Evolutionary conservation across 2,888 invertebrate species (phyloP), one percentile per base, ranked within the genome.

Genomic region (Troides helena): DNA sequence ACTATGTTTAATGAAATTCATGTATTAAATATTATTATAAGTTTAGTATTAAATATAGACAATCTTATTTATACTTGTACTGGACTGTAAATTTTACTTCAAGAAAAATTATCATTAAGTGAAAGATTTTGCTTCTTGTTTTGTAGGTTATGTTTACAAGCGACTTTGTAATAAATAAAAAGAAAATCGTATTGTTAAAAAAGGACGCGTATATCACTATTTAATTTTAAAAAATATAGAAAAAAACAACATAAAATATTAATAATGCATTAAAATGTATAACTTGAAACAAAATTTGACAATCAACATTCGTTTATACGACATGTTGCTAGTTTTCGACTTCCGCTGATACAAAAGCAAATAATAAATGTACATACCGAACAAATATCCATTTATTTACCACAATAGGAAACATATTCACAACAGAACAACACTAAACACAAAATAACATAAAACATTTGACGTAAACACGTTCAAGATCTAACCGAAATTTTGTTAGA

Each of bases 61-160:
- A 53, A 53, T 7, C 18, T 7, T 5, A n/a, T 53, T 7, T n/a
- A n/a, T n/a, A 53, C 18, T n/a, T 12, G 18, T 53, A 18, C 3
- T n/a, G 7, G 7, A 53, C 18, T 53, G 53, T 12, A 5, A 7
- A 53, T 12, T n/a, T n/a, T 12, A 5, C 53, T n/a, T n/a, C n/a
- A 53, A 53, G 6, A n/a, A n/a, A 53, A 53, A 50, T 50, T n/a
- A 4, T 6, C 18, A 5, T 53, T 30, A 30, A 30, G 18, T 53
- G 5, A 53, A 53, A 7, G 21, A 21, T 66, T 65, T 57, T 17
- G 36, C 36, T 59, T 66, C 62, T 66, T 56, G 71, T 75, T 84
- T 90, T 89, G 23, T 83, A 90, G 91, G 91, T 91, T 91, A 91
- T 91, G 91, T 91, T 91, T 91, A 91, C 91, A 89, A 90, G 85